A percentile compares a stretch with the other conserved stretches of the same genome.
Evolutionary conservation across 2,113 vertebrate species (phyloP).

Genomic region (Rissa tridactyla): DNA sequence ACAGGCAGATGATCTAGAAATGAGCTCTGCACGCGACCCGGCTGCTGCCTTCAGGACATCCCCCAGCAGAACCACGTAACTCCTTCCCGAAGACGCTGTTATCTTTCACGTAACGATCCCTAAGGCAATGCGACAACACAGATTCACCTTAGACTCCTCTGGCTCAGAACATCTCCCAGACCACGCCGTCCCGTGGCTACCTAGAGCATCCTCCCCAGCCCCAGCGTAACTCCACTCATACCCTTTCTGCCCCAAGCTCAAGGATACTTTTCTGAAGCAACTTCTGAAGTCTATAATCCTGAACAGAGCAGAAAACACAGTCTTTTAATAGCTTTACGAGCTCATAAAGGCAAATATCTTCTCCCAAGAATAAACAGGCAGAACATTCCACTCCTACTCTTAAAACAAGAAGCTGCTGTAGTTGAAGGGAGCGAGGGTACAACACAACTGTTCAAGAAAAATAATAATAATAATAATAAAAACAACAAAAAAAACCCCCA

Average conservation of each 20-base stretch:
- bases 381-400: constrained; percentile 11
- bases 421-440: neutral
- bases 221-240: neutral
- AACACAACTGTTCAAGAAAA: neutral
- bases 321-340: constrained; percentile 51
- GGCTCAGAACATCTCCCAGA: neutral
- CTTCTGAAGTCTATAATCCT: neutral
- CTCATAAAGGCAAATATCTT: constrained; percentile 32
- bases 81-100: neutral
- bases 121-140: neutral
- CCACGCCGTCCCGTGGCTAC: neutral
- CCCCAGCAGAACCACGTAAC: neutral
- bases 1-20: neutral
- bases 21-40: neutral
- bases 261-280: neutral
- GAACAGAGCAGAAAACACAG: neutral
- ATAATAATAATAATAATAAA: neutral
- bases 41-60: neutral
- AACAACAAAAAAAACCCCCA: neutral
- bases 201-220: neutral
- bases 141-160: fast-evolving
- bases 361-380: constrained; percentile 9
- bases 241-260: neutral
- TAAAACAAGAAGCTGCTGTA: neutral
- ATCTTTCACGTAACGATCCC: neutral